Percentiles rank a stretch among this genome's conserved stretches.
These are phyloP conservation scores for Notolabrus celidotus DNA, from an alignment of 2,797 vertebrate species.

Conservation along the genomic window DNA sequence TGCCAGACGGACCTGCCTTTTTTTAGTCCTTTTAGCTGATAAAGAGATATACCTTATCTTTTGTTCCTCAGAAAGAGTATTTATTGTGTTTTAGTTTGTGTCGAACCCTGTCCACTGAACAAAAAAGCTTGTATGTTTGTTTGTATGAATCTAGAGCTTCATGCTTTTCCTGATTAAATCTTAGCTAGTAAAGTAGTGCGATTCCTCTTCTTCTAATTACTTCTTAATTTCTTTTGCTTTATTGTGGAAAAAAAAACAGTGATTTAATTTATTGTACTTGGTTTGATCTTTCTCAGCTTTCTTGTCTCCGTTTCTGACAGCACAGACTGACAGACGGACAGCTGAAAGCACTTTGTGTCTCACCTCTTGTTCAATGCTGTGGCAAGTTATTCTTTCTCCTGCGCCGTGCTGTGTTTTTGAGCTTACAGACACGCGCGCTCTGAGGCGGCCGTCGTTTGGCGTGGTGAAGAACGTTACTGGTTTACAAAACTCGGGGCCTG, in stretches of 20 bases:
- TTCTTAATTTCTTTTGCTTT: conserved; percentile 65
- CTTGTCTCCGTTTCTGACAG: conserved; percentile 58
- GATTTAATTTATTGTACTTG: conserved; percentile 79
- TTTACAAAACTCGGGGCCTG: conserved; percentile 44
- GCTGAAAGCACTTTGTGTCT: conserved; percentile 64
- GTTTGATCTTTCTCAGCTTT: conserved; percentile 62
- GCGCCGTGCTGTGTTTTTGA: conserved; percentile 57
- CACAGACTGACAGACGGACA: conserved; percentile 59
- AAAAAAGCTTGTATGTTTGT: conserved; percentile 74
- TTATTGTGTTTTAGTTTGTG: conserved; percentile 85
- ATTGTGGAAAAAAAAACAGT: conserved; percentile 41
- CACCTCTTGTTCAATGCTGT: conserved; percentile 60
- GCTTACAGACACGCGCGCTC: conserved; percentile 24
- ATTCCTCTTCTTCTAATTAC: conserved; percentile 70
- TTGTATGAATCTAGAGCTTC: conserved; percentile 78
- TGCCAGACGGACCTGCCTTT: conserved; percentile 79
- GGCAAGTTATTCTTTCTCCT: conserved; percentile 43
- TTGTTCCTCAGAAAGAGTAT: conserved; percentile 81
- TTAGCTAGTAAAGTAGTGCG: conserved; percentile 78
- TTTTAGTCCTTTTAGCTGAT: conserved; percentile 78
- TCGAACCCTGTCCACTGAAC: conserved; percentile 80
- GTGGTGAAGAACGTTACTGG: conserved; percentile 35
- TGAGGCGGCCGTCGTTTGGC: conserved; percentile 20
- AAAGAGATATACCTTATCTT: conserved; percentile 77
- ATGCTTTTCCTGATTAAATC: conserved; percentile 76